These are phyloP conservation scores for Zeugodacus cucurbitae DNA, from an alignment of 1,140 invertebrate genomes.

Conservation along the genomic window DNA sequence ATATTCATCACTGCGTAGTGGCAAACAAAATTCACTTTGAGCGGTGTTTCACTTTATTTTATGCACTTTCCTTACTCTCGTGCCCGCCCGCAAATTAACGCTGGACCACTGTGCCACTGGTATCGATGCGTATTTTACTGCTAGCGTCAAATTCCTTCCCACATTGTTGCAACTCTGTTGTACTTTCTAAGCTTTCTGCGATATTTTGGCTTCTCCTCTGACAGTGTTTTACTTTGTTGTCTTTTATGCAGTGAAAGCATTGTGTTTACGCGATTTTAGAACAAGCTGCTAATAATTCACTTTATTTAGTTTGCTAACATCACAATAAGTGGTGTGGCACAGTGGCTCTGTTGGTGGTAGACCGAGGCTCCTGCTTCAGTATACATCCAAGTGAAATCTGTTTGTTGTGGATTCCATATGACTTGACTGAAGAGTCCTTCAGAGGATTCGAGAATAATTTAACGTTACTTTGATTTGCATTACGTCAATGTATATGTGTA, in stretches of 20 bases:
- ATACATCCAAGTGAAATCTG: no score
- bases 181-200: background rate
- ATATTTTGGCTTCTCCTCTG: background rate
- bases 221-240: background rate
- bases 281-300: background rate
- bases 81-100: background rate
- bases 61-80: background rate
- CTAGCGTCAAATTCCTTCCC: background rate
- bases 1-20: no score
- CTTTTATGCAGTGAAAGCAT: background rate
- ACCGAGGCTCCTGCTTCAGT: background rate
- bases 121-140: background rate
- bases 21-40: conserved; percentile 21
- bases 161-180: background rate
- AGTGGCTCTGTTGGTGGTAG: background rate
- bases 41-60: background rate
- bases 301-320: background rate
- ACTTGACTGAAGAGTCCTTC: background rate
- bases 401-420: background rate
- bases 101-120: background rate
- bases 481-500: background rate
- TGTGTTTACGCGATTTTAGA: background rate
- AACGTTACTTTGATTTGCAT: background rate
- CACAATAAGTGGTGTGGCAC: background rate
- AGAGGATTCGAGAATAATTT: background rate